Percentiles rank a stretch among this genome's conserved stretches.
Evolutionary conservation across 1,140 invertebrate genomes (phyloP).

Genomic region (Planococcus citri): DNA sequence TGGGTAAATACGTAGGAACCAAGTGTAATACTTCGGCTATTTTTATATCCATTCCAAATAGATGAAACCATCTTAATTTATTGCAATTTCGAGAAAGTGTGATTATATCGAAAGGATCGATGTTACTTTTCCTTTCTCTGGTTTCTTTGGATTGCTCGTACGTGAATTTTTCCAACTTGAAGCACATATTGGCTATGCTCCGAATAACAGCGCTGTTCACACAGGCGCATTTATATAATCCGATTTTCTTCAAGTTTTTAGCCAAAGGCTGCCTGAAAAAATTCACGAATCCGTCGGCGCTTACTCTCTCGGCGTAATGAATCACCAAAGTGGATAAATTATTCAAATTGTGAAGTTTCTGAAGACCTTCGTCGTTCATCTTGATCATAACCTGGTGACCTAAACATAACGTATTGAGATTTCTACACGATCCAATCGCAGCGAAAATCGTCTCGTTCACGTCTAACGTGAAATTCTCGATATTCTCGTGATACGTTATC

Average conservation of each 20-base stretch:
- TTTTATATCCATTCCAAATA: slow-evolving; percentile 6
- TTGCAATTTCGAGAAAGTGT: not conserved
- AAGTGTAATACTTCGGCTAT: not conserved
- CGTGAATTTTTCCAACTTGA: not conserved
- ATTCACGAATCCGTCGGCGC: not conserved
- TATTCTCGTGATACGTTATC: not conserved
- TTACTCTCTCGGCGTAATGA: not conserved
- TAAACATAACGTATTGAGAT: not conserved
- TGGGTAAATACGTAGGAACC: not conserved
- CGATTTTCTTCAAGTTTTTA: not conserved
- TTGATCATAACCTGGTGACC: not conserved
- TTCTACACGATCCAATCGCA: not conserved
- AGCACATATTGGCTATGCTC: not conserved
- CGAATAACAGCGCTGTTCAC: not conserved
- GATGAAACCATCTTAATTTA: not conserved
- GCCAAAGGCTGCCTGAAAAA: not conserved
- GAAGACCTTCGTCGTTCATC: not conserved
- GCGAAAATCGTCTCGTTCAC: not conserved
- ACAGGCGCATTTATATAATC: not conserved
- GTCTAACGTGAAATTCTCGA: not conserved
- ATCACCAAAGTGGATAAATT: slow-evolving; percentile 6
- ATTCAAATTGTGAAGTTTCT: not conserved
- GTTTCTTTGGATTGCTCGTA: not conserved
- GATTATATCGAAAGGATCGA: not conserved
- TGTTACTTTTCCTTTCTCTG: not conserved